phyloP scores from a whole-genome alignment of 1,140 invertebrate species.

The Meteorus sp. region DNA sequence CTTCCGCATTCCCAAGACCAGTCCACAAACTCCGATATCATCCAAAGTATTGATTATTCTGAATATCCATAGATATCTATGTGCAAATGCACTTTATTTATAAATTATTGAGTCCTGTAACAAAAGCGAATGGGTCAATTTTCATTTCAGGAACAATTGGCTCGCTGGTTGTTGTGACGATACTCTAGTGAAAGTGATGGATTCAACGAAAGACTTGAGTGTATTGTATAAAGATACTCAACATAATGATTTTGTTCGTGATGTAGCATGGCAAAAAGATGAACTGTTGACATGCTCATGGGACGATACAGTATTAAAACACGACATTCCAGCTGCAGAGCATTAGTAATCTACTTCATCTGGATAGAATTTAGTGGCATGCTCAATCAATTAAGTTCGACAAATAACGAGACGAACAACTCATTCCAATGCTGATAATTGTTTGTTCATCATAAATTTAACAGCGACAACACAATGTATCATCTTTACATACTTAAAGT shows the following conservation, averaged over 20 bases:
- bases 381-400: too few species aligned
- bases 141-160: constrained; percentile 36
- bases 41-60: too few species aligned
- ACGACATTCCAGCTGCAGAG: constrained; percentile 11
- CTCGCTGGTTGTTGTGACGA: constrained; percentile 49
- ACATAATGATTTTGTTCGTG: constrained; percentile 51
- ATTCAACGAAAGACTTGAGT: constrained; percentile 33
- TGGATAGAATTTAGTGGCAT: neutral
- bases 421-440: too few species aligned
- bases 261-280: constrained; percentile 47
- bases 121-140: neutral
- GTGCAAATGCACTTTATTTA: neutral
- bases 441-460: too few species aligned
- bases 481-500: too few species aligned
- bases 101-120: constrained; percentile 3
- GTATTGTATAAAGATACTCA: constrained; percentile 36
- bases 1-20: constrained; percentile 30
- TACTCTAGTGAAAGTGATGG: constrained; percentile 42
- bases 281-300: constrained; percentile 51
- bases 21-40: constrained; percentile 46
- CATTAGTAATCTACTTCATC: neutral
- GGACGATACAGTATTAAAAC: constrained; percentile 47
- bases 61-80: too few species aligned
- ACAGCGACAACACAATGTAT: too few species aligned
- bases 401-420: too few species aligned